These are phyloP conservation scores for Pogoniulus pusillus DNA, from an alignment of 2,797 vertebrate genomes.

Conservation along the genomic window DNA sequence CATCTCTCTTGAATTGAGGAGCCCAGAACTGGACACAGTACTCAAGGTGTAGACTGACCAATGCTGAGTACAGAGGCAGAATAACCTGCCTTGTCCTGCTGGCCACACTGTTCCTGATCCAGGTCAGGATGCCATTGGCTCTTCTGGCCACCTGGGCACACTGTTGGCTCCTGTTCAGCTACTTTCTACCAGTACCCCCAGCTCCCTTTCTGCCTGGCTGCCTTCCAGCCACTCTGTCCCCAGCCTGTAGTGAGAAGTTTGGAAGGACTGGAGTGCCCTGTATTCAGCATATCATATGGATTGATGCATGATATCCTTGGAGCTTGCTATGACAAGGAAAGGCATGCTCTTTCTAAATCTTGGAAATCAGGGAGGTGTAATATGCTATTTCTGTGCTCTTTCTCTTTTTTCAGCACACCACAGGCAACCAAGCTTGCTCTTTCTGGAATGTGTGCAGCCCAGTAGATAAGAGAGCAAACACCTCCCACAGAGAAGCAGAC, in stretches of 20 bases:
- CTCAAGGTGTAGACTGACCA: too few species aligned
- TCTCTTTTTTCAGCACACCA: rapidly evolving
- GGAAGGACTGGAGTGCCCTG: neutral
- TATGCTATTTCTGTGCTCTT: neutral
- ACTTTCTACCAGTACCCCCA: too few species aligned
- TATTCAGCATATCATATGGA: neutral
- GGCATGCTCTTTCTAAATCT: neutral
- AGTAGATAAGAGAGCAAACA: neutral
- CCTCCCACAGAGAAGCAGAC: neutral
- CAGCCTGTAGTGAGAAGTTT: rapidly evolving
- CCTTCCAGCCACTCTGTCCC: too few species aligned
- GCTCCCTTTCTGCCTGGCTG: too few species aligned
- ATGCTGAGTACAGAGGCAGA: too few species aligned
- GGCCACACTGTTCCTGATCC: too few species aligned
- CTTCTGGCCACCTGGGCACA: too few species aligned
- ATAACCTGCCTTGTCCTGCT: too few species aligned
- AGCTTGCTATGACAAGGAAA: neutral
- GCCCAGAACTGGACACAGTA: too few species aligned
- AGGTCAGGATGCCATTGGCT: too few species aligned
- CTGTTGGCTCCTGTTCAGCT: too few species aligned
- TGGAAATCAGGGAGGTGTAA: neutral
- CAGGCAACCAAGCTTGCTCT: neutral
- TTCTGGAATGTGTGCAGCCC: neutral
- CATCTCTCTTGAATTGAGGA: too few species aligned
- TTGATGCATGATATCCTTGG: rapidly evolving